Evolutionary conservation across 2,113 vertebrate genomes (phyloP), one percentile per base, ranked within the genome.

Genomic region (Elachura formosa): DNA sequence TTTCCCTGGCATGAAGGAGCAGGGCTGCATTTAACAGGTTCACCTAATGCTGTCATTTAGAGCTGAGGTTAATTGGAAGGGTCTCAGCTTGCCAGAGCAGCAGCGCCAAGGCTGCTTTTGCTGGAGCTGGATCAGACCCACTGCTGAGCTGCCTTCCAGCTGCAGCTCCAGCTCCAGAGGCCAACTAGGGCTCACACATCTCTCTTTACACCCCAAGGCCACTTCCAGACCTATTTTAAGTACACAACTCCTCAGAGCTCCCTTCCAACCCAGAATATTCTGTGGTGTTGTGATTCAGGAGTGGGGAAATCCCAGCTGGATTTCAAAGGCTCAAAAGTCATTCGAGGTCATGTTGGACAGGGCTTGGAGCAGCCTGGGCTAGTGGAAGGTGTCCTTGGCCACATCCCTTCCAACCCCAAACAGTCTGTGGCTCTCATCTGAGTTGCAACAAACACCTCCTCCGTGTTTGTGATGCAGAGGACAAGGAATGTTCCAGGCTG

Each of bases 401-500:
- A 8, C 0, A 23, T 67, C 34, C 29, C 40, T 89, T 14, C 62
- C 25, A 54, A 15, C 40, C 29, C 10, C 5, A 31, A 68, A n/a
- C 18, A 2, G 11, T 40, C 54, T 26, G 18, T 54, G 54, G 2
- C 54, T 73, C 23, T 6, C 51, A 51, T 6, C 5, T 3, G 49
- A 90, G 72, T 26, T 33, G 43, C 7, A 16, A 10, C 51, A 31
- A 38, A 2, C 12, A 20, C 34, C 59, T 40, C 17, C 71, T 10
- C 6, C 24, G 64, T 46, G 17, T 74, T 87, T 88, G 72, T 91
- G 91, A 63, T 75, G 91, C 66, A 69, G 91, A 90, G 85, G 64
- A 64, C 34, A 69, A 95, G 75, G 96, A 96, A 90, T 82, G 93
- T 94, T 91, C 88, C 85, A 83, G 77, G 58, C 82, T 64, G 77